Percentiles rank a stretch among this genome's conserved stretches.
These are phyloP conservation scores for Cancer borealis DNA, from an alignment of 2,888 invertebrate genomes.

Conservation along the genomic window DNA sequence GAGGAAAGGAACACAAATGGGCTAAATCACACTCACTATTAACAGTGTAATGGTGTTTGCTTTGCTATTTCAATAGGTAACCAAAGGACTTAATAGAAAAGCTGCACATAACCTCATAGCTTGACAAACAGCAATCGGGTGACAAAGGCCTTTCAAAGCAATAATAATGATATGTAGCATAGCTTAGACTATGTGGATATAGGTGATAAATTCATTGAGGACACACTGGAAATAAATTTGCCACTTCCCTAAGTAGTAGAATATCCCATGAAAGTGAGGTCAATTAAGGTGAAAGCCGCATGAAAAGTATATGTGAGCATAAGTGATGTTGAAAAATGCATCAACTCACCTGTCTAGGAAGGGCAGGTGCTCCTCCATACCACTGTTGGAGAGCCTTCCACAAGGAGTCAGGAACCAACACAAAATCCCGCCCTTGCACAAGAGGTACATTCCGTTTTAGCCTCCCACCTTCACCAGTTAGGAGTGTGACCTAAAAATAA, in stretches of 20 bases:
- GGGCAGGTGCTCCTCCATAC: slow-evolving; percentile 89
- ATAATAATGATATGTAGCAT: not conserved
- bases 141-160: not conserved
- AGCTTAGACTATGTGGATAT: not conserved
- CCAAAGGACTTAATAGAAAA: not conserved
- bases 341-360: slow-evolving; percentile 87
- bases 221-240: too few relatives aligned
- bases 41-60: not conserved
- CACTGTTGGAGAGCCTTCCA: slow-evolving; percentile 93
- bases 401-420: slow-evolving; percentile 90
- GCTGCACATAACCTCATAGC: too few relatives aligned
- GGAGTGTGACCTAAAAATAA: slow-evolving; percentile 83
- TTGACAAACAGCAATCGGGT: not conserved
- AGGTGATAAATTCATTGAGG: too few relatives aligned
- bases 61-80: not conserved
- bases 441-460: slow-evolving; percentile 85
- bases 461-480: slow-evolving; percentile 94
- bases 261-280: too few relatives aligned
- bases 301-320: not conserved
- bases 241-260: too few relatives aligned
- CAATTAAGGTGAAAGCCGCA: too few relatives aligned
- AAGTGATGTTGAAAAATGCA: slow-evolving; percentile 35
- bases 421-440: slow-evolving; percentile 90
- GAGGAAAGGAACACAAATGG: not conserved
- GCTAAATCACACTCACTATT: not conserved